Percentiles rank a stretch among this genome's conserved stretches.
These are phyloP conservation scores for Leiothrix lutea DNA, from an alignment of 2,113 vertebrate species.

Conservation along the genomic window DNA sequence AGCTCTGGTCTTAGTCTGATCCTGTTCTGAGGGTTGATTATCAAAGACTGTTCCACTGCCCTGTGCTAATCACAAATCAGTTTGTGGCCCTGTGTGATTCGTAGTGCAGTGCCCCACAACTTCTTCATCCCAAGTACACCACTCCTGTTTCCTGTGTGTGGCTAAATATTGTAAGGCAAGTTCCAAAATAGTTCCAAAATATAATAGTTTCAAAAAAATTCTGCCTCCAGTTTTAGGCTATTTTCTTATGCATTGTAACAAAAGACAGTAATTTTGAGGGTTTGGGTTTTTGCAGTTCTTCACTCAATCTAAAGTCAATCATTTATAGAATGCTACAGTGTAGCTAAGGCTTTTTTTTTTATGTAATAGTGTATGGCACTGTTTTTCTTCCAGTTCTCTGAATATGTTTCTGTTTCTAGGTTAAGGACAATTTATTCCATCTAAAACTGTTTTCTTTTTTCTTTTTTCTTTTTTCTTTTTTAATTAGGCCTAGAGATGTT, in stretches of 20 bases:
- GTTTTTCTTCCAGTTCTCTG: not conserved
- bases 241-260: not conserved
- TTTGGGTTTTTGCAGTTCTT: not conserved
- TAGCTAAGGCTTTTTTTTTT: not conserved
- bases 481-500: not conserved
- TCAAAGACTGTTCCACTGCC: not conserved
- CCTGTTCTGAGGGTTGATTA: not conserved
- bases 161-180: not conserved
- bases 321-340: not conserved
- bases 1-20: not conserved
- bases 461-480: not conserved
- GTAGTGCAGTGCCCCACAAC: not conserved
- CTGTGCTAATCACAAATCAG: not conserved
- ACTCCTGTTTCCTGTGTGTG: not conserved
- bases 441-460: not conserved
- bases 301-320: not conserved
- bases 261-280: not conserved
- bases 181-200: not conserved
- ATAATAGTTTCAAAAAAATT: not conserved
- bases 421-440: not conserved
- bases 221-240: not conserved
- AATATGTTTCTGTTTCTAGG: not conserved
- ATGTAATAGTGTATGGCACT: not conserved
- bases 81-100: not conserved
- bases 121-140: not conserved